Percentiles rank a stretch among this genome's conserved stretches.
Conservation (phyloP, 1,140 invertebrate species). For the Apocrypta bakeri region DNA sequence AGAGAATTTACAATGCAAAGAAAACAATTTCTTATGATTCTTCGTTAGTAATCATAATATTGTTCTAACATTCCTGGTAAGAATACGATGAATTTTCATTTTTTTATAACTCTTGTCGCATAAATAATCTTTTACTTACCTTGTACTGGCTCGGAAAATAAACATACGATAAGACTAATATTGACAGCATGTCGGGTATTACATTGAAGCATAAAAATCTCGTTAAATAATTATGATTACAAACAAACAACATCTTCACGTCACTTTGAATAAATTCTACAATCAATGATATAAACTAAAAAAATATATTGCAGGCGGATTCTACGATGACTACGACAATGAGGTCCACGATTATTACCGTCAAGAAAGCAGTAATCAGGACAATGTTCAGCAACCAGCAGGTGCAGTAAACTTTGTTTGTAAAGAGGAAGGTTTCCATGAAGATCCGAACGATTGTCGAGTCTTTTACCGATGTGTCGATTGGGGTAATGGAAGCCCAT, state of each 20-base stretch:
- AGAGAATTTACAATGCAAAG: not conserved
- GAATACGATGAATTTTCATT: too few relatives aligned
- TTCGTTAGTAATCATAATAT: too few relatives aligned
- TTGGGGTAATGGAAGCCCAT: constrained; percentile 64
- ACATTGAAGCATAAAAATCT: not conserved
- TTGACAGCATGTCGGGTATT: not conserved
- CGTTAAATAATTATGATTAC: not conserved
- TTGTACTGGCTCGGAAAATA: too few relatives aligned
- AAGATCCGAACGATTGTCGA: constrained; percentile 75
- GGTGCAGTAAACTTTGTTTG: constrained; percentile 69
- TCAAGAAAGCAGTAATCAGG: constrained; percentile 29
- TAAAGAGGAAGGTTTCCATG: constrained; percentile 76
- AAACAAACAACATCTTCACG: too few relatives aligned
- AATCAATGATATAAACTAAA: not conserved
- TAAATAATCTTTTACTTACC: too few relatives aligned
- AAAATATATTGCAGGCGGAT: not conserved
- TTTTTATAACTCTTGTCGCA: too few relatives aligned
- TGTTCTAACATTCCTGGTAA: too few relatives aligned
- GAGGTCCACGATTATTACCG: constrained; percentile 40
- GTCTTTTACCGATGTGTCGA: constrained; percentile 78
- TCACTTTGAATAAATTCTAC: not conserved
- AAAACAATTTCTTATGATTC: not conserved
- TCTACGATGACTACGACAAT: constrained; percentile 53
- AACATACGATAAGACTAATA: not conserved
- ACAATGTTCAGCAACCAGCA: constrained; percentile 45